Evolutionary conservation across 1,140 invertebrate genomes (phyloP), one percentile per base, ranked within the genome.

Genomic region (Paralvinella palmiformis): DNA sequence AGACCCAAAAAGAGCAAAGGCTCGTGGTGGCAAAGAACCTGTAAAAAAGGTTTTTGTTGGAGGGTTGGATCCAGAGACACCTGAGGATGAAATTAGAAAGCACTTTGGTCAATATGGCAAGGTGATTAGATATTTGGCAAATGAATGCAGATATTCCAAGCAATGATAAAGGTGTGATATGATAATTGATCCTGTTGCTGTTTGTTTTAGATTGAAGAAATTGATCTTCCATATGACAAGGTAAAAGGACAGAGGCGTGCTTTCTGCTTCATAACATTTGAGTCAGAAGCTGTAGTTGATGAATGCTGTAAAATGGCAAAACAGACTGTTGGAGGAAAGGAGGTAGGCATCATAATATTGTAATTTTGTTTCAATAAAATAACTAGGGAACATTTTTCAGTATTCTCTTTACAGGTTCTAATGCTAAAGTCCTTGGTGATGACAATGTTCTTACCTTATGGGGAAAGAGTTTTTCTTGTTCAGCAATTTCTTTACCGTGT

Each of bases 221-320:
- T 95, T 56, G 93, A 96, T 82, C 91, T 94, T 88, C 93, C 94
- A 59, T 94, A 93, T 74, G 93, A 96, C 74, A 94, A 94, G 78
- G 88, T 88, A 78, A 94, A 95, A 84, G 94, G 92, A 75, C 91
- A 94, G 79, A 87, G 92, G 68, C 94, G 95, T 83, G 91, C 89
- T 62, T 96, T 95, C 83, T 94, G 92, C 77, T 96, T 96, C 75
- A 92, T 96, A 73, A 94, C 92, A 67, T 95, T 94, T 77, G 91
- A 94, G 76, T 91, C 91, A 45, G 92, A 94, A 80, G 89, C 92
- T 79, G 89, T 94, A 53, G 91, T 94, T 6, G 91, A 91, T 74
- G 90, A 93, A 74, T 83, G 94, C 33, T 62, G 60, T 44, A 29
- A 45, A n/a, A 33, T 41, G 44, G 20, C 27, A 7, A 65, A 66